Conservation (phyloP, 2,888 invertebrate species). For the Eumerus sabulonum region DNA sequence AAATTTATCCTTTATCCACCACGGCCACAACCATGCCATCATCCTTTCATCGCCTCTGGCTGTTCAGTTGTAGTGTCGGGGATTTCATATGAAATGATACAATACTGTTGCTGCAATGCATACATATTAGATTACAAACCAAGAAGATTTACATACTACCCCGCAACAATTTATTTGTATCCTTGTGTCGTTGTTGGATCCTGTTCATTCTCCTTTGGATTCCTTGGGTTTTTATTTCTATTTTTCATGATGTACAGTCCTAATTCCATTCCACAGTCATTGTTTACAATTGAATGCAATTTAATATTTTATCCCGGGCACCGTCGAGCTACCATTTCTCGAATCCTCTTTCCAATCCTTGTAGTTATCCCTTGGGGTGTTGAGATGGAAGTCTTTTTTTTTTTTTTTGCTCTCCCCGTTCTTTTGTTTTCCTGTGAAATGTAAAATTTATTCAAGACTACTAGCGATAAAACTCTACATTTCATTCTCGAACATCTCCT, state of each 20-base stretch:
- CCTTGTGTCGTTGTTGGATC: slow-evolving; percentile 1
- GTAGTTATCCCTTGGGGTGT: slow-evolving; percentile 19
- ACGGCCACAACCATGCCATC: slow-evolving; percentile 4
- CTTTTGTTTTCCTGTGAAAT: slow-evolving; percentile 30
- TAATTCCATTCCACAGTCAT: slow-evolving; percentile 53
- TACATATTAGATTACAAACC: slow-evolving; percentile 55
- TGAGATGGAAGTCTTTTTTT: slow-evolving; percentile 44
- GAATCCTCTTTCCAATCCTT: neutral
- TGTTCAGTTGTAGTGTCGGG: no score
- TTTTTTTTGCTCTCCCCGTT: slow-evolving; percentile 8
- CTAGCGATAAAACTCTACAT: slow-evolving; percentile 20
- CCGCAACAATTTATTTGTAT: slow-evolving; percentile 42
- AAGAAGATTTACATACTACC: slow-evolving; percentile 53
- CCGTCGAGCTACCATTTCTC: slow-evolving; percentile 5
- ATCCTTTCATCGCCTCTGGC: slow-evolving; percentile 25
- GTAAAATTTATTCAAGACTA: slow-evolving; percentile 43
- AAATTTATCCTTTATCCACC: slow-evolving; percentile 40
- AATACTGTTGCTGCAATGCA: slow-evolving; percentile 29
- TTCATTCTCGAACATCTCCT: no score
- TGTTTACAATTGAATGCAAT: slow-evolving; percentile 62
- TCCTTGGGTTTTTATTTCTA: neutral
- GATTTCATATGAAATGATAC: slow-evolving; percentile 17
- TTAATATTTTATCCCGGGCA: slow-evolving; percentile 52
- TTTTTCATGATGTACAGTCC: slow-evolving; percentile 23
- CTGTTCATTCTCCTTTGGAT: neutral